Evolutionary conservation across 1,140 invertebrate genomes (phyloP).

Genomic region (Archegozetes longisetosus): DNA sequence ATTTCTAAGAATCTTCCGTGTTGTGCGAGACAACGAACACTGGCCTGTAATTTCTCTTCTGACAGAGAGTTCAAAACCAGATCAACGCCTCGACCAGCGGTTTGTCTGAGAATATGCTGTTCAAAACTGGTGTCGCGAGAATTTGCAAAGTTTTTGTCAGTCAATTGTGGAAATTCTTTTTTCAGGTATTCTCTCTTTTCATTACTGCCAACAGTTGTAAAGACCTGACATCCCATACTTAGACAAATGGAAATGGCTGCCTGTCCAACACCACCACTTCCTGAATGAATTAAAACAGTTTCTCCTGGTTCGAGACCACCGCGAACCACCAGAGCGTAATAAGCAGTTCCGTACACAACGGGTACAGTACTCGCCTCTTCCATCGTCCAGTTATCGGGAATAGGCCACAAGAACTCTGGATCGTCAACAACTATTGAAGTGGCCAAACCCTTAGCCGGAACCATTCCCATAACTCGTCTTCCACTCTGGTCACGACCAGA

Average conservation of each 20-base stretch:
- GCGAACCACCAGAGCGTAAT: conserved; percentile 48
- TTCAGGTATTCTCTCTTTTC: conserved; percentile 35
- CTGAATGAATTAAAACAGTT: conserved; percentile 80
- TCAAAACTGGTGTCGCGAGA: conserved; percentile 40
- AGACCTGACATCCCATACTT: conserved; percentile 64
- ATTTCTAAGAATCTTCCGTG: conserved; percentile 92
- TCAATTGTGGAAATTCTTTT: conserved; percentile 32
- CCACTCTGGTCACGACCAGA: conserved; percentile 51
- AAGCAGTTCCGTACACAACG: conserved; percentile 69
- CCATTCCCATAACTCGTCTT: conserved; percentile 77
- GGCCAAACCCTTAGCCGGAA: conserved; percentile 71
- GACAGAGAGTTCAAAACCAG: conserved; percentile 83
- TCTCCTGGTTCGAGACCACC: conserved; percentile 67
- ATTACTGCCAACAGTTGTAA: conserved; percentile 49
- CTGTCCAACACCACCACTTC: conserved; percentile 85
- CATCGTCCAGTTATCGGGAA: conserved; percentile 70
- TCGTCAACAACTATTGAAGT: conserved; percentile 66
- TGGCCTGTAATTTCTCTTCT: conserved; percentile 74
- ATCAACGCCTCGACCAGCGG: conserved; percentile 59
- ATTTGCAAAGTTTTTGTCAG: conserved; percentile 36
- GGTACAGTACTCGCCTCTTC: conserved; percentile 85
- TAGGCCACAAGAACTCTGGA: conserved; percentile 71
- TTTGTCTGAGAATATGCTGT: conserved; percentile 25
- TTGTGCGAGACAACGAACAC: conserved; percentile 66
- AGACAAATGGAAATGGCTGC: conserved; percentile 83